Conservation (phyloP, 2,888 invertebrate species). For the Altica lythri region DNA sequence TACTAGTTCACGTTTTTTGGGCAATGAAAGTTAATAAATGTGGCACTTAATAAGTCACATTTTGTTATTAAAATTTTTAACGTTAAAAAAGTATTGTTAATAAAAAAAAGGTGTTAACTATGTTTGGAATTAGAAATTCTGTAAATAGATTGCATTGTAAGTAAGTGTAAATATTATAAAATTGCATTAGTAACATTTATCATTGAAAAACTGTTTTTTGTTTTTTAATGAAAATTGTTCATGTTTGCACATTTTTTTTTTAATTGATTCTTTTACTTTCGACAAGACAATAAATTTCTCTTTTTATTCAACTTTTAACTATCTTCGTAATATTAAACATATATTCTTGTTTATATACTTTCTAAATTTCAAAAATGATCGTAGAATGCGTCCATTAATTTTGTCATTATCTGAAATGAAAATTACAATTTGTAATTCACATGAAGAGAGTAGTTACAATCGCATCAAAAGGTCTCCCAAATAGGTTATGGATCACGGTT, state of each 20-base stretch:
- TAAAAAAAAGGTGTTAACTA: conserved; percentile 15
- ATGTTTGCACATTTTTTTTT: not conserved
- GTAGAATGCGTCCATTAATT: too few relatives aligned
- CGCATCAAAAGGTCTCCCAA: too few relatives aligned
- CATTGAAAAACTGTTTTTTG: conserved; percentile 16
- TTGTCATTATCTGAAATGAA: too few relatives aligned
- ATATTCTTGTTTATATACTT: too few relatives aligned
- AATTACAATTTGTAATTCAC: too few relatives aligned
- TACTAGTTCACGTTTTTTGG: conserved; percentile 33
- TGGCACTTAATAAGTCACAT: conserved; percentile 2
- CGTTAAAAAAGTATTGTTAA: conserved; percentile 17
- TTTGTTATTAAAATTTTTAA: conserved; percentile 21
- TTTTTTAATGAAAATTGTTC: conserved; percentile 8
- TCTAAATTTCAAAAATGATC: too few relatives aligned
- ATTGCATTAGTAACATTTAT: conserved; percentile 46
- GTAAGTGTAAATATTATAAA: conserved; percentile 37
- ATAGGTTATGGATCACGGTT: too few relatives aligned
- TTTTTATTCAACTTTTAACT: too few relatives aligned
- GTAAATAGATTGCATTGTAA: conserved; percentile 38
- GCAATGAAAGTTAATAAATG: conserved; percentile 13
- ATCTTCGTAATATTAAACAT: too few relatives aligned
- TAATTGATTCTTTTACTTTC: too few relatives aligned
- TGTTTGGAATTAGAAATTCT: conserved; percentile 19
- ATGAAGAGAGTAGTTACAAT: too few relatives aligned
- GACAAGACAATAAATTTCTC: too few relatives aligned